Evolutionary conservation across 2,888 invertebrate species (phyloP), one percentile per base, ranked within the genome.

Genomic region (Notodonta dromedarius): DNA sequence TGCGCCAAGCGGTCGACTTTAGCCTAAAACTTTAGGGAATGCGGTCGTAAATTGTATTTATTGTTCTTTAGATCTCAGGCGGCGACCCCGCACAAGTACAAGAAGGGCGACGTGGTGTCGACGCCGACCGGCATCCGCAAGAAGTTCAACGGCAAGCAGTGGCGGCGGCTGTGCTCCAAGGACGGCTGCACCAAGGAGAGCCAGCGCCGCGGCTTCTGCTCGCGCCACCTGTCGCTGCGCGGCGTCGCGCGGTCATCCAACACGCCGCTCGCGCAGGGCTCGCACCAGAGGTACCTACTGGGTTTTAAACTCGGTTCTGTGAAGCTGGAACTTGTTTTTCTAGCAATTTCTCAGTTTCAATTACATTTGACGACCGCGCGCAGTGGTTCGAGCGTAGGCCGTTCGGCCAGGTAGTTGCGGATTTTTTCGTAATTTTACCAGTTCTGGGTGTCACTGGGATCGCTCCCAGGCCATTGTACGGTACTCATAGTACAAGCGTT

Each of bases 131-230:
- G 99, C 71, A 98, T 99, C 78, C 95, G 99, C 13, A 99, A 99
- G 94, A 99, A 99, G 94, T 99, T 98, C 91, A 99, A 99, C 94
- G 99, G 99, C 48, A 99, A 99, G 93, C 99, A 99, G 88, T 99
- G 99, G 99, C 95, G 99, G 67, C 95, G 99, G 78, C 95, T 99
- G 69, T 99, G 99, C 93, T 98, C 98, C 64, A 98, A 97, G 88
- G 98, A 98, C 80, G 97, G 98, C 61, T 99, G 99, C 91, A 97
- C 96, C 48, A 92, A 92, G 94, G 99, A 99, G 95, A 99, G 99
- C 82, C 99, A 99, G 92, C 94, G 99, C 50, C 95, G 99, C 74
- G 99, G 99, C 50, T 99, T 88, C 93, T 99, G 99, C 89, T 99
- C 99, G 32, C 94, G 99, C 58, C 99, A 99, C 93, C 95, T 99